phyloP scores from a whole-genome alignment of 2,113 vertebrate genomes.

The Hippocampus barbouri region DNA sequence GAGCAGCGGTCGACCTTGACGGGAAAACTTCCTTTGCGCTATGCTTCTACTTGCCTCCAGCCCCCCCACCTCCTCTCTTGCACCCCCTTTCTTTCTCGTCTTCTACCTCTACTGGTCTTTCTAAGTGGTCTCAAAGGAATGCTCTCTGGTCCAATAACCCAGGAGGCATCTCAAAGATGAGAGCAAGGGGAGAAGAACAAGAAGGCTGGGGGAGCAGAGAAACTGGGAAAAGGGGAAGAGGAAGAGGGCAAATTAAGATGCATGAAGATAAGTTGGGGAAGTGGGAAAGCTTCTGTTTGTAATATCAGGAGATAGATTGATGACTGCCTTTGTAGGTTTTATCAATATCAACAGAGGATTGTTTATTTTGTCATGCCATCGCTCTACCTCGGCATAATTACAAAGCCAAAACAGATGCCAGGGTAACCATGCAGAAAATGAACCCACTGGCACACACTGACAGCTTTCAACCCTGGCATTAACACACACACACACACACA shows the following conservation, averaged over 20 bases:
- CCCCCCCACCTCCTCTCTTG: slow-evolving; percentile 35
- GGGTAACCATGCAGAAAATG: slow-evolving; percentile 73
- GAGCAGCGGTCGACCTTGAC: slow-evolving; percentile 72
- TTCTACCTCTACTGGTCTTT: slow-evolving; percentile 67
- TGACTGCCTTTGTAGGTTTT: slow-evolving; percentile 49
- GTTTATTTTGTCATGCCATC: slow-evolving; percentile 49
- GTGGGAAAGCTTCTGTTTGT: slow-evolving; percentile 27
- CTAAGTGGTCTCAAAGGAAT: slow-evolving; percentile 75
- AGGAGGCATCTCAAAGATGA: slow-evolving; percentile 61
- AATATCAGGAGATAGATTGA: slow-evolving; percentile 39
- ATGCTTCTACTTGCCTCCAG: slow-evolving; percentile 43
- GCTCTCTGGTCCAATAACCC: slow-evolving; percentile 72
- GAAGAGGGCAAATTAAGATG: slow-evolving; percentile 49
- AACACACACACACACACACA: slow-evolving; percentile 2
- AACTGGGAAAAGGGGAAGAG: slow-evolving; percentile 31
- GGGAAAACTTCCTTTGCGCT: slow-evolving; percentile 61
- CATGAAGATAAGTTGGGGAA: slow-evolving; percentile 40
- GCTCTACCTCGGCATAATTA: slow-evolving; percentile 59
- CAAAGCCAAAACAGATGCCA: slow-evolving; percentile 66
- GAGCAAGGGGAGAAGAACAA: slow-evolving; percentile 41
- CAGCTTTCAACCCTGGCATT: slow-evolving; percentile 45
- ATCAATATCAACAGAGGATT: slow-evolving; percentile 53
- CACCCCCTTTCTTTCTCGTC: slow-evolving; percentile 46
- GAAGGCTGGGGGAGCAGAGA: slow-evolving; percentile 51
- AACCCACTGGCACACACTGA: slow-evolving; percentile 50